Evolutionary conservation across 2,113 vertebrate species (phyloP), one percentile per base, ranked within the genome.

Genomic region (Gambusia affinis): DNA sequence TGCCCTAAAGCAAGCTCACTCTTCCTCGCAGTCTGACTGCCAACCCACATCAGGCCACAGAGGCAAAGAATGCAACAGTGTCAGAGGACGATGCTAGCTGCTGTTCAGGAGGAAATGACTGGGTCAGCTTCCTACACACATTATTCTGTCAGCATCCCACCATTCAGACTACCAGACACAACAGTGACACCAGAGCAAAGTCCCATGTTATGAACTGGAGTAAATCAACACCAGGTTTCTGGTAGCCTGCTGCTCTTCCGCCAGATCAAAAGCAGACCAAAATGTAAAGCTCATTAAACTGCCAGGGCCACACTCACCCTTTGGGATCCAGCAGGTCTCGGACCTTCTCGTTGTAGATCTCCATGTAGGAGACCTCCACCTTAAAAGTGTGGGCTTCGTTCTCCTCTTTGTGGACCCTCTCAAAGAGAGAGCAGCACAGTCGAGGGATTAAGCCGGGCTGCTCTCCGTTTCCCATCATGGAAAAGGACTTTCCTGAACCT

Each of bases 341-440:
- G 81, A 99, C 98, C 80, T 99, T 99, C 90, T 99, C 98, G 30
- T 99, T 99, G 94, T 99, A 99, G 93, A 99, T 99, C 95, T 99
- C 98, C 98, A 99, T 99, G 88, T 95, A 99, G 67, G 98, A 99
- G 27, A 99, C 98, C 93, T 99, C 98, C 0, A 99, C 95, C 94
- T 99, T 99, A 91, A 99, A 99, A 64, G 94, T 94, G 71, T 98
- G 97, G 37, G 93, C 94, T 76, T 97, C 95, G 69, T 94, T 97
- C 84, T 94, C 94, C 87, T 97, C 95, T 67, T 88, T 79, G 87
- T 96, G 95, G 84, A 99, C 96, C 92, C 97, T 96, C 91, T 98
- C 95, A 88, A 99, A 99, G 86, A 99, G 94, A 73, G 96, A 95
- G 94, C 97, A 97, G 91, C 98, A 99, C 83, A 99, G 97, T 78